Evolutionary conservation across 2,888 invertebrate species (phyloP), one percentile per base, ranked within the genome.

Genomic region (Cerastis rubricosa): DNA sequence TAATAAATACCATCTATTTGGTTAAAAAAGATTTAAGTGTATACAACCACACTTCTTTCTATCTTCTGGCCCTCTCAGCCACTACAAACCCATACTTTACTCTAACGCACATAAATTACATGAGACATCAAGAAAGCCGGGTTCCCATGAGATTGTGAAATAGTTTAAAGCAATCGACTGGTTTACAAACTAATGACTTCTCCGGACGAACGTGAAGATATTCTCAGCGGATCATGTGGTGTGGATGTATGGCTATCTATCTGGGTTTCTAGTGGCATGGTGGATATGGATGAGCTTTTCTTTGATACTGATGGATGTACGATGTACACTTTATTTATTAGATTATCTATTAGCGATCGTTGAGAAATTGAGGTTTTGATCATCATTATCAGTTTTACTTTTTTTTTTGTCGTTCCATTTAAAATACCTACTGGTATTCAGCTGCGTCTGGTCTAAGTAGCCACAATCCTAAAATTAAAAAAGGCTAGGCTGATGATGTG

Each of bases 141-240:
- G 76, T 86, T 86, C 87, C 81, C 86, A 78, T 81, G 86, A 71
- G 81, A 83, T 81, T 70, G 82, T 59, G 77, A 75, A 80, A 78
- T 74, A 79, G 72, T 86, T 74, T 70, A 61, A 67, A 67, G 71
- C 68, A 57, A 80, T 77, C 81, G 67, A 86, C 76, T 80, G 84
- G 86, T 84, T 86, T 84, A 43, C 67, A 67, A 77, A 80, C 76
- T 76, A 80, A 82, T 80, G 72, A 78, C 69, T 83, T 83, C 66
- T 74, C 64, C 71, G 84, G 65, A 78, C 40, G 68, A 64, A 71
- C 88, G 86, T 87, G 85, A 47, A 71, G 59, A 77, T 82, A 85
- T 87, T 82, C 73, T 68, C 57, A 11, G 77, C 17, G 49, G 57
- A 47, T 74, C 73, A n/a, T 63, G 35, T 22, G 22, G 29, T 64